Evolutionary conservation across 1,140 invertebrate genomes (phyloP).

Genomic region (Myzus persicae): DNA sequence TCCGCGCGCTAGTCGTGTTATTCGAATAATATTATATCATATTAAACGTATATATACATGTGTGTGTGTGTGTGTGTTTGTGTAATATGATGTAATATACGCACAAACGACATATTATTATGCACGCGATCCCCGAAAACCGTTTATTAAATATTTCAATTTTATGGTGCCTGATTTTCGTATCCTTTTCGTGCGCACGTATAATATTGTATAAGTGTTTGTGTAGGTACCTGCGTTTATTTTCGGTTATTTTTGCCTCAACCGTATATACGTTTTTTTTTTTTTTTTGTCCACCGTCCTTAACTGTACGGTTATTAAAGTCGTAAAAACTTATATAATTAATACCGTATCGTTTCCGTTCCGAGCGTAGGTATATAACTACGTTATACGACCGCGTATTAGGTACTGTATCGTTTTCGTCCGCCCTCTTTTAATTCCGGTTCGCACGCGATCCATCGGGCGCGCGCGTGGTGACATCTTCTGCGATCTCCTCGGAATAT

Average conservation of each 20-base stretch:
- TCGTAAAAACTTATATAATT: slow-evolving; percentile 55
- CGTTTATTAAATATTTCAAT: slow-evolving; percentile 54
- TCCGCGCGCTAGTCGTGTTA: not conserved
- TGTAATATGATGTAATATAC: slow-evolving; percentile 17
- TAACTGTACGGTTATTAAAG: slow-evolving; percentile 42
- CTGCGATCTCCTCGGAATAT: slow-evolving; percentile 40
- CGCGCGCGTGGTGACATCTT: slow-evolving; percentile 48
- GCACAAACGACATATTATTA: slow-evolving; percentile 16
- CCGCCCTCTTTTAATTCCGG: slow-evolving; percentile 46
- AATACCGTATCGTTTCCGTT: slow-evolving; percentile 56
- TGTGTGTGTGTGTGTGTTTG: too few species aligned
- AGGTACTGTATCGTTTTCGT: slow-evolving; percentile 14
- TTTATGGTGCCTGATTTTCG: slow-evolving; percentile 45
- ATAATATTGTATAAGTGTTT: not conserved
- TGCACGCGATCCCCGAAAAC: slow-evolving; percentile 52
- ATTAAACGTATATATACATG: not conserved
- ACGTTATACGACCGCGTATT: not conserved
- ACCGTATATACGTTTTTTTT: not conserved
- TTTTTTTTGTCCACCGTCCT: too few species aligned
- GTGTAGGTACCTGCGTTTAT: not conserved
- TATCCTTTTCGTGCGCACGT: slow-evolving; percentile 24
- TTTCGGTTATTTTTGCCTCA: not conserved
- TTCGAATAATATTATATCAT: slow-evolving; percentile 8
- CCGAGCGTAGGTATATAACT: not conserved
- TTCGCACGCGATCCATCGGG: slow-evolving; percentile 45